These are phyloP conservation scores for Ecliptopera silaceata DNA, from an alignment of 2,888 invertebrate species.

Conservation along the genomic window DNA sequence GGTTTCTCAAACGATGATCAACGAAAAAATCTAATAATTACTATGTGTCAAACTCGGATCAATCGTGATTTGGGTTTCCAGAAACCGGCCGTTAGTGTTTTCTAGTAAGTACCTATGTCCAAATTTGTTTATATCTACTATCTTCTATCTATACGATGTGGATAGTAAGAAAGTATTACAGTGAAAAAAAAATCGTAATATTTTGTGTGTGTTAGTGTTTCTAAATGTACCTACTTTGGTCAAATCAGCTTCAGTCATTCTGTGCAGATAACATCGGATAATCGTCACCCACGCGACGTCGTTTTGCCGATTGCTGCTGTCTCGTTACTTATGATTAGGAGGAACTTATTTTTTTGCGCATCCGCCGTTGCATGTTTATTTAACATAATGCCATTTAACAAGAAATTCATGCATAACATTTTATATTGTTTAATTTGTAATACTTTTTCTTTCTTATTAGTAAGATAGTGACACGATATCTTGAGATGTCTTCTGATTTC, in stretches of 20 bases:
- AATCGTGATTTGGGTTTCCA: no score
- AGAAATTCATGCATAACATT: no score
- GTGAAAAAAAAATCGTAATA: neutral
- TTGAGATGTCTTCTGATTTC: neutral
- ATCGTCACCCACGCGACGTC: slow-evolving; percentile 65
- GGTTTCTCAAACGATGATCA: no score
- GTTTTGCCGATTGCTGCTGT: slow-evolving; percentile 57
- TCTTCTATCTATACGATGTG: neutral
- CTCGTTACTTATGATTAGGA: slow-evolving; percentile 64
- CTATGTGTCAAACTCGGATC: no score
- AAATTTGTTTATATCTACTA: no score
- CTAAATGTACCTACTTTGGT: slow-evolving; percentile 19
- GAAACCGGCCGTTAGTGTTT: no score
- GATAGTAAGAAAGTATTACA: neutral
- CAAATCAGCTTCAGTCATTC: slow-evolving; percentile 49
- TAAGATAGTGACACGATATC: no score
- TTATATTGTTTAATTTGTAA: no score
- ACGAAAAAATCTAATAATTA: no score
- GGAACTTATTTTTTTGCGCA: slow-evolving; percentile 42
- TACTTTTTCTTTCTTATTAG: no score
- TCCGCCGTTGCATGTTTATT: slow-evolving; percentile 23
- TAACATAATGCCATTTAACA: slow-evolving; percentile 3
- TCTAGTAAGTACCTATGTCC: neutral
- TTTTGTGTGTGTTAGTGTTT: neutral
- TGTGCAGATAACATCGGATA: slow-evolving; percentile 62